Conservation (phyloP, 1,140 invertebrate species). For the Leptinotarsa texana region DNA sequence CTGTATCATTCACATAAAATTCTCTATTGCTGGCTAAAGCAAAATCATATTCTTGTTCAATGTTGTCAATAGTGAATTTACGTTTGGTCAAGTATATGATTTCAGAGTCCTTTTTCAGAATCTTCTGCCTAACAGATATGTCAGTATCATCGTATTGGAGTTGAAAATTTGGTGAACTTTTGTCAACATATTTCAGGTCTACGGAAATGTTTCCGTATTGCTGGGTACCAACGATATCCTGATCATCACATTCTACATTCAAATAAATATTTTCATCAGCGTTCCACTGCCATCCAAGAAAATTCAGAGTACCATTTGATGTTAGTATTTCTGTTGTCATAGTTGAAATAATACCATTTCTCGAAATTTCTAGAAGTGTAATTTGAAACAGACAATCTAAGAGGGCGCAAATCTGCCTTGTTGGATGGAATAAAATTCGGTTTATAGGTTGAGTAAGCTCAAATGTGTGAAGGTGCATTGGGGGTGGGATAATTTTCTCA, state of each 20-base stretch:
- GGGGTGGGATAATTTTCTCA: conserved; percentile 39
- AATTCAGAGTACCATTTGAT: not conserved
- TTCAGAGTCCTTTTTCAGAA: not conserved
- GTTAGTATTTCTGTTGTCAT: not conserved
- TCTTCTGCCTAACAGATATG: not conserved
- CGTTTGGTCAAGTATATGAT: conserved; percentile 18
- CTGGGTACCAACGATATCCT: not conserved
- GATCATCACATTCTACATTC: not conserved
- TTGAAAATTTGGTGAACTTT: not conserved
- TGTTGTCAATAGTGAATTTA: not conserved
- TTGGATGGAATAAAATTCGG: conserved; percentile 30
- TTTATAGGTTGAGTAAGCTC: conserved; percentile 36
- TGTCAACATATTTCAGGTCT: not conserved
- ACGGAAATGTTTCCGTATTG: not conserved
- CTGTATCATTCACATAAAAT: conserved; percentile 32
- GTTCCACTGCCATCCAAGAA: not conserved
- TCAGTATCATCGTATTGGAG: conserved; percentile 17
- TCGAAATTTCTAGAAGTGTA: conserved; percentile 24
- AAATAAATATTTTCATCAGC: no score
- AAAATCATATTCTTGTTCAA: conserved; percentile 20
- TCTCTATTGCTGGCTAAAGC: conserved; percentile 28
- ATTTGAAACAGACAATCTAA: conserved; percentile 25
- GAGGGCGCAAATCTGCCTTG: not conserved
- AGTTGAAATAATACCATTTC: not conserved
- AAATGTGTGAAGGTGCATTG: conserved; percentile 22